phyloP scores from a whole-genome alignment of 1,140 invertebrate genomes.

The Matsumurasca onukii region DNA sequence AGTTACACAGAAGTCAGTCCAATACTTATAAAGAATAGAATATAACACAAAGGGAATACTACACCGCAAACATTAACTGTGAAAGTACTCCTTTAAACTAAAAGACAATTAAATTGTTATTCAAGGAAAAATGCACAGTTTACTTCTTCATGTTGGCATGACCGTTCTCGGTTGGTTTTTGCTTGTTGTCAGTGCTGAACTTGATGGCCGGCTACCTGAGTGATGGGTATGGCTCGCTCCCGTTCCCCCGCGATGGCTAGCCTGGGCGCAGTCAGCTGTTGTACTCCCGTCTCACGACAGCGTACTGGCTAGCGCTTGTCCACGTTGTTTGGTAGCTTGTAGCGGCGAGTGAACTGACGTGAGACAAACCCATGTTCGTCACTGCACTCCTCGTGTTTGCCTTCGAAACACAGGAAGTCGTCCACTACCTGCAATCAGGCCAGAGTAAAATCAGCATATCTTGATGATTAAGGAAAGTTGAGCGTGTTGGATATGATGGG shows the following conservation, averaged over 20 bases:
- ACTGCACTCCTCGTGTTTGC: slow-evolving; percentile 64
- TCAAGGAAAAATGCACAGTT: no score
- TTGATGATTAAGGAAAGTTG: no score
- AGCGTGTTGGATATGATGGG: no score
- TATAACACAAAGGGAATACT: no score
- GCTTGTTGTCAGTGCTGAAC: slow-evolving; percentile 18
- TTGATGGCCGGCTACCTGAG: slow-evolving; percentile 52
- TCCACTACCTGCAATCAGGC: slow-evolving; percentile 51
- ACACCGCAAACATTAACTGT: no score
- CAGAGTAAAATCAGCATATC: no score
- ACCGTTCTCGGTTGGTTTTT: no score
- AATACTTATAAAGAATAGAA: no score
- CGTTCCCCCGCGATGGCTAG: slow-evolving; percentile 10
- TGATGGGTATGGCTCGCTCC: slow-evolving; percentile 52
- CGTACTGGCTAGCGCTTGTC: slow-evolving; percentile 57
- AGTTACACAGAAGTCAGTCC: no score
- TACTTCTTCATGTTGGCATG: no score
- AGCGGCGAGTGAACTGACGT: slow-evolving; percentile 62
- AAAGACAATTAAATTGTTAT: no score
- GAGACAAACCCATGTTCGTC: slow-evolving; percentile 62
- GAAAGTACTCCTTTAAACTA: no score
- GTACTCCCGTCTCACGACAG: slow-evolving; percentile 60
- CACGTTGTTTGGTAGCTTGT: slow-evolving; percentile 59
- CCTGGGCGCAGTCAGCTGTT: slow-evolving; percentile 59
- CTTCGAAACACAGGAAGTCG: slow-evolving; percentile 63